These are phyloP conservation scores for Xiphophorus birchmanni DNA, from an alignment of 2,797 vertebrate species.

Conservation along the genomic window DNA sequence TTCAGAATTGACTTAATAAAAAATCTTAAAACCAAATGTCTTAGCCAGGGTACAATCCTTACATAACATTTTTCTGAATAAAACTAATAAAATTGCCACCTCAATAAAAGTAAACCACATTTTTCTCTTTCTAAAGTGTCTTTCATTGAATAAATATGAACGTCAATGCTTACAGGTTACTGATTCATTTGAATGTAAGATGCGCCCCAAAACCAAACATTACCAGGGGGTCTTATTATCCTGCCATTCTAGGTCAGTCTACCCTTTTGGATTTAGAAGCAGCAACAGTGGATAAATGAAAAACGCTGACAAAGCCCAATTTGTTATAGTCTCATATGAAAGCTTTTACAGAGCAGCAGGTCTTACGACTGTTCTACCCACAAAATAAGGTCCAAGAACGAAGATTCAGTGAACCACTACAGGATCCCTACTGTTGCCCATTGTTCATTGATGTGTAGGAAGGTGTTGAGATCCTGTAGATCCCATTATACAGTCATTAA, in stretches of 20 bases:
- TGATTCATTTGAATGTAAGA: background rate
- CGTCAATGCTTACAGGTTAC: background rate
- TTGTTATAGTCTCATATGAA: background rate
- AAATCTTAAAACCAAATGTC: background rate
- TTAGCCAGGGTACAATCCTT: background rate
- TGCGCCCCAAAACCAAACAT: background rate
- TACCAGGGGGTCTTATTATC: background rate
- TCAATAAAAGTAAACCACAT: background rate
- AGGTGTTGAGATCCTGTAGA: conserved; percentile 1
- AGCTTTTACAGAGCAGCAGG: conserved; percentile 7
- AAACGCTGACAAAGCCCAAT: background rate
- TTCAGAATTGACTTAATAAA: background rate
- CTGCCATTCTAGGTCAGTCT: background rate
- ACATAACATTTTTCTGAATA: background rate
- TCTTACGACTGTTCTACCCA: background rate
- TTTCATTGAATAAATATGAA: background rate
- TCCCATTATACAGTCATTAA: conserved; percentile 10
- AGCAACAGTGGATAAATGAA: background rate
- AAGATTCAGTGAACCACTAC: background rate
- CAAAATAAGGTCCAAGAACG: background rate
- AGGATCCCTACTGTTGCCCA: background rate
- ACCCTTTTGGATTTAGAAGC: background rate
- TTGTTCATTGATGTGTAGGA: conserved; percentile 9
- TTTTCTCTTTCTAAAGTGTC: background rate
- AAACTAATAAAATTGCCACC: background rate